These are phyloP conservation scores for Porphyrio hochstetteri DNA, from an alignment of 2,113 vertebrate species.

Conservation along the genomic window DNA sequence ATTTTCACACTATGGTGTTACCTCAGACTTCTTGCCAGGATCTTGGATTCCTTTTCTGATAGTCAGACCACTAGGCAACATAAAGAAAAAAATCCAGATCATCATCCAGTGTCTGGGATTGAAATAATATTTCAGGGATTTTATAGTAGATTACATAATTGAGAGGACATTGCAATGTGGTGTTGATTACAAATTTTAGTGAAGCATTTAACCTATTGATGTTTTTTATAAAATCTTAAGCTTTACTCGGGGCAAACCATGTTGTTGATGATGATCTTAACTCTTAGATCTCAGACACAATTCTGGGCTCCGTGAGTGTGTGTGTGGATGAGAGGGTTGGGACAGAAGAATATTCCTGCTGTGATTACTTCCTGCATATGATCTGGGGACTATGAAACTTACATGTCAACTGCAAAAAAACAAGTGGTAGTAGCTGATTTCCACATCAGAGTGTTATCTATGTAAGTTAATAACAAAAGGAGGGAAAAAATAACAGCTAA, in stretches of 20 bases:
- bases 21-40: background rate
- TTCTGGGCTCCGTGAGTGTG: background rate
- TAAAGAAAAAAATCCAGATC: background rate
- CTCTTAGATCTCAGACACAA: background rate
- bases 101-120: background rate
- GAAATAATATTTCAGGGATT: background rate
- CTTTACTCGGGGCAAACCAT: background rate
- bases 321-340: background rate
- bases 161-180: accelerated
- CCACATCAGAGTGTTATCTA: background rate
- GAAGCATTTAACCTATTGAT: background rate
- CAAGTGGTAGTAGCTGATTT: background rate
- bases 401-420: background rate
- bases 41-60: background rate
- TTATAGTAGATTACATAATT: background rate
- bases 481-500: background rate
- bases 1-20: background rate
- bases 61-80: background rate
- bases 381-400: background rate
- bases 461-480: background rate
- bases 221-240: background rate
- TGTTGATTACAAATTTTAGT: background rate
- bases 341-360: accelerated
- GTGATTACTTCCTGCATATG: background rate
- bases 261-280: background rate